Conservation (phyloP, 2,888 invertebrate species). For the Bembecia ichneumoniformis region DNA sequence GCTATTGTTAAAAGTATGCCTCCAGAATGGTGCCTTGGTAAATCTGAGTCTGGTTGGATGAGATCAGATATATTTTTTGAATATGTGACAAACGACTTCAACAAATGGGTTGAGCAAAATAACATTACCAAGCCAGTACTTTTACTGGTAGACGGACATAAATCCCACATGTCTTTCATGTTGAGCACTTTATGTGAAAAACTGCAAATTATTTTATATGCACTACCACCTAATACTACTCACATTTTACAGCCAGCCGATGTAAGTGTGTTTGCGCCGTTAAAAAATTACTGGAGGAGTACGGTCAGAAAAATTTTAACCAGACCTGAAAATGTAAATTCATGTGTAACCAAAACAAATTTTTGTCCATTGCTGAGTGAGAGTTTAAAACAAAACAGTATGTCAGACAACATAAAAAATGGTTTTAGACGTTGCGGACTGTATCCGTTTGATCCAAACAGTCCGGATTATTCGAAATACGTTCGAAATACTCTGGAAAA, state of each 20-base stretch:
- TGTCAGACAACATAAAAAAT: conserved; percentile 6
- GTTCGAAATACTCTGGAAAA: conserved; percentile 5
- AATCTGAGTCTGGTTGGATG: conserved; percentile 16
- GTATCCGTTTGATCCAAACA: conserved; percentile 10
- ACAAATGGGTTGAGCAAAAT: conserved; percentile 14
- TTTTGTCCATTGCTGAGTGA: conserved; percentile 12
- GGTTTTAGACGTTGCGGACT: conserved; percentile 12
- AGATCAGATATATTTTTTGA: conserved; percentile 17
- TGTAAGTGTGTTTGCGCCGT: conserved; percentile 15
- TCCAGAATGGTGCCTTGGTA: conserved; percentile 15
- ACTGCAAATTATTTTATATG: conserved; percentile 12
- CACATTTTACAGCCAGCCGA: conserved; percentile 11
- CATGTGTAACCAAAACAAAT: conserved; percentile 15
- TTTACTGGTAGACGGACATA: conserved; percentile 19
- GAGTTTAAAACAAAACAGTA: conserved; percentile 4
- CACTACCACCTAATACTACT: conserved; percentile 8
- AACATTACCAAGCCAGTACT: conserved; percentile 14
- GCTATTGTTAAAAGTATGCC: conserved; percentile 13
- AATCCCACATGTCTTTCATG: conserved; percentile 16
- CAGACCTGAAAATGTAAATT: conserved; percentile 14
- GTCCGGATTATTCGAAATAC: conserved; percentile 11
- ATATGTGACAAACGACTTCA: conserved; percentile 18
- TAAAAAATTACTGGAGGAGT: conserved; percentile 14
- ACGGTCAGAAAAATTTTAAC: conserved; percentile 9
- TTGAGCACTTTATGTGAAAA: conserved; percentile 13